Base-by-base conservation (phyloP, 2,888 invertebrate species). In the Trichopria drosophilae region DNA sequence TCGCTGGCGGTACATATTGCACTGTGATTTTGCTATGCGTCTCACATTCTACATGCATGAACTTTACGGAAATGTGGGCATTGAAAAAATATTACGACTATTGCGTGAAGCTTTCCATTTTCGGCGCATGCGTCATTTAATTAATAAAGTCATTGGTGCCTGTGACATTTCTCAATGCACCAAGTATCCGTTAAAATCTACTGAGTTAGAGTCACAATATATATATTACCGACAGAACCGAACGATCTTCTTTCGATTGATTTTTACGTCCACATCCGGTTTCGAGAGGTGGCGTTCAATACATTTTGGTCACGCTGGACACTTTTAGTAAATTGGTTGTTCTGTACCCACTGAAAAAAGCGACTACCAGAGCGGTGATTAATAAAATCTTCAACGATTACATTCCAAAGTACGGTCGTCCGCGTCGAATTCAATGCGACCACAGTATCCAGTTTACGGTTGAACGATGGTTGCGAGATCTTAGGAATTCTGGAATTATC, bases 371-470 rank as follows among this genome's bases (percentile, higher is more conserved):
- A 3, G 35, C 34, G 0, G 28, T 35, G 3, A 2, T 16, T 2
- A n/a, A 20, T 2, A 16, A 22, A n/a, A 3, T 48, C 12, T 4
- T 16, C n/a, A n/a, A n/a, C n/a, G n/a, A n/a, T n/a, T n/a, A n/a
- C n/a, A n/a, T n/a, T n/a, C n/a, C n/a, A n/a, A 34, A 34, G 26
- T 15, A 15, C 10, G 41, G 26, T 2, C 32, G 20, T 19, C 41
- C 41, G 5, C 16, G 4, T 1, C 28, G 19, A 9, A 24, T 48
- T 6, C 29, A 35, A 5, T 34, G 32, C 3, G 48, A 48, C 18
- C 40, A 48, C 5, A 35, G 41, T 2, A 35, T 35, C 1, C 47
- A 48, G 20, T 48, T 48, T 18, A 41, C 41, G 1, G 26, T 28
- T 1, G 10, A n/a, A 9, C 24, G 34, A 16, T 48, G 41, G 34